Conservation (phyloP, 1,140 invertebrate genomes). For the Drosophila pruinosa region DNA sequence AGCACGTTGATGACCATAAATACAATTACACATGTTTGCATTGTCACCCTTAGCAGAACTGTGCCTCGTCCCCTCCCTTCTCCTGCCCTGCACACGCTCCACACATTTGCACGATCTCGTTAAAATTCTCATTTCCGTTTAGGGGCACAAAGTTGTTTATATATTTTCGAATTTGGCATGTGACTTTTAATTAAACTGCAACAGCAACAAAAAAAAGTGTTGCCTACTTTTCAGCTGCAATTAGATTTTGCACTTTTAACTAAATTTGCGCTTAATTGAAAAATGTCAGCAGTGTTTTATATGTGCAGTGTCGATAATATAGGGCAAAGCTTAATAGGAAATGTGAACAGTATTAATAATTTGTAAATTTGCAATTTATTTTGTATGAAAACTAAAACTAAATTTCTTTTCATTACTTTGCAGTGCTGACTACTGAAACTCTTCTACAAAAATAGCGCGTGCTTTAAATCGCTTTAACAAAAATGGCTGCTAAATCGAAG, state of each 20-base stretch:
- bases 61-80: neutral
- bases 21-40: constrained; percentile 67
- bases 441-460: constrained; percentile 10
- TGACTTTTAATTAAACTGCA: constrained; percentile 50
- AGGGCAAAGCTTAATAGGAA: neutral
- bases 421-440: constrained; percentile 41
- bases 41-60: constrained; percentile 28
- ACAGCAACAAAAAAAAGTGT: neutral
- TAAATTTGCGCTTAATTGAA: neutral
- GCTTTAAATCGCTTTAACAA: constrained; percentile 21
- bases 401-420: neutral
- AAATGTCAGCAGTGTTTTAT: neutral
- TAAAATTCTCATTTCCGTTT: constrained; percentile 70
- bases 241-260: neutral
- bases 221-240: constrained; percentile 35
- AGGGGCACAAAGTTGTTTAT: constrained; percentile 29
- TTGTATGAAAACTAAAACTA: neutral
- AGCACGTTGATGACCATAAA: constrained; percentile 70
- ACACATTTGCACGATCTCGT: constrained; percentile 36
- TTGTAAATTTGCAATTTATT: neutral
- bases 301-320: neutral
- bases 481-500: constrained; percentile 49
- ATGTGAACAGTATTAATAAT: neutral
- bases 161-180: constrained; percentile 38
- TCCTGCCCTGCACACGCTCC: neutral